A percentile compares a stretch with the other conserved stretches of the same genome.
phyloP scores from a whole-genome alignment of 2,113 vertebrate genomes.

The Albula glossodonta region DNA sequence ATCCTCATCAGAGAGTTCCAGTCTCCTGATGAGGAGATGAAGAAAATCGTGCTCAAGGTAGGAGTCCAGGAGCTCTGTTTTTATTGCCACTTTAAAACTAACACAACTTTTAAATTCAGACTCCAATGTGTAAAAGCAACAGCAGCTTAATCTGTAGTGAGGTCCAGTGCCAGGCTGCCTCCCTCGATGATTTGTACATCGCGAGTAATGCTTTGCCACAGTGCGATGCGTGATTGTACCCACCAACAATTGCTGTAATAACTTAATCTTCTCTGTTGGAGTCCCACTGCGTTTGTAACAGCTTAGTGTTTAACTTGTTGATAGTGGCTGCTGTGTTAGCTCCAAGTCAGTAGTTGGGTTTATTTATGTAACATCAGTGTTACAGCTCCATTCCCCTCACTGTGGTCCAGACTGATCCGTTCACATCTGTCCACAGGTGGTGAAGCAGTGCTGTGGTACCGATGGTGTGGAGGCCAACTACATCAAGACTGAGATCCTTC shows the following conservation, averaged over 20 bases:
- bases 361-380: too few relatives aligned
- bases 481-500: conserved; percentile 98
- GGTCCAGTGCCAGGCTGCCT: not conserved
- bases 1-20: conserved; percentile 99
- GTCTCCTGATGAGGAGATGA: conserved; percentile 99
- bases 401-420: conserved; percentile 10
- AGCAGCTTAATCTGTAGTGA: not conserved
- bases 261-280: not conserved
- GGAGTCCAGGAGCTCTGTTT: not conserved
- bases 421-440: conserved; percentile 73
- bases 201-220: not conserved
- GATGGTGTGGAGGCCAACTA: conserved; percentile 99
- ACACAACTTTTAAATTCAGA: not conserved
- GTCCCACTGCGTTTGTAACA: not conserved
- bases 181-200: not conserved
- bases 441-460: conserved; percentile 97
- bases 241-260: not conserved
- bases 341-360: too few relatives aligned
- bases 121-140: not conserved
- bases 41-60: conserved; percentile 98
- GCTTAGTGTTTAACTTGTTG: not conserved
- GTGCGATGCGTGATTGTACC: not conserved
- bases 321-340: too few relatives aligned
- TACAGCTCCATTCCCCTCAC: not conserved
- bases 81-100: not conserved